Evolutionary conservation across 2,113 vertebrate species (phyloP).

Genomic region (Geococcyx californianus): DNA sequence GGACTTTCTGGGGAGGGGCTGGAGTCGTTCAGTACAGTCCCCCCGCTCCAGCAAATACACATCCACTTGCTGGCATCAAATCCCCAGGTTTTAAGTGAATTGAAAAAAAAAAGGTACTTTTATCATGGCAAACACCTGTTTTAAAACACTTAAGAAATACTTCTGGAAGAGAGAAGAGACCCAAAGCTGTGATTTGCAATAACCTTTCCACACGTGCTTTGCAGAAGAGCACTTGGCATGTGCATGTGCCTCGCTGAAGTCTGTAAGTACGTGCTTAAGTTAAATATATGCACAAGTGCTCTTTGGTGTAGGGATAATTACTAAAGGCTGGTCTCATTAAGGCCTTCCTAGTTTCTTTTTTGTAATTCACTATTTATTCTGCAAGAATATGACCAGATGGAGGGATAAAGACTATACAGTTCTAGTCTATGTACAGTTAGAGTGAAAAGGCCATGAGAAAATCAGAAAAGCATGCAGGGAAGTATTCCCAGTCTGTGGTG

Average conservation of each 20-base stretch:
- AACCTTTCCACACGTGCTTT: neutral
- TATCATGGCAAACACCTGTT: neutral
- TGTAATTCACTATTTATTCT: neutral
- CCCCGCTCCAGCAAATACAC: neutral
- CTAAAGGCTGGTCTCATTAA: slow-evolving; percentile 28
- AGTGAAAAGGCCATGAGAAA: neutral
- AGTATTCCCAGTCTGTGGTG: neutral
- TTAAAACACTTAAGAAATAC: neutral
- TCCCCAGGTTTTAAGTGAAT: neutral
- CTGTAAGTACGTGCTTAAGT: neutral
- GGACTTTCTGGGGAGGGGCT: neutral
- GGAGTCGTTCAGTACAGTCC: neutral
- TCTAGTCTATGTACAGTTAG: neutral
- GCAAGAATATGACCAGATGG: neutral
- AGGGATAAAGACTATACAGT: neutral
- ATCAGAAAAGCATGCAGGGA: neutral
- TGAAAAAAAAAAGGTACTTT: neutral
- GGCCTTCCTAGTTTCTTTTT: neutral
- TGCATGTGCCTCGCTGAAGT: neutral
- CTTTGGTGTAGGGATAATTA: neutral
- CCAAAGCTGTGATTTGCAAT: neutral
- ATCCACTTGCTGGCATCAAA: neutral
- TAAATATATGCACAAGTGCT: neutral
- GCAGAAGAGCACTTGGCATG: neutral
- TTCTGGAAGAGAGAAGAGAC: neutral